Evolutionary conservation across 1,140 invertebrate genomes (phyloP).

Genomic region (Bombus confusus): DNA sequence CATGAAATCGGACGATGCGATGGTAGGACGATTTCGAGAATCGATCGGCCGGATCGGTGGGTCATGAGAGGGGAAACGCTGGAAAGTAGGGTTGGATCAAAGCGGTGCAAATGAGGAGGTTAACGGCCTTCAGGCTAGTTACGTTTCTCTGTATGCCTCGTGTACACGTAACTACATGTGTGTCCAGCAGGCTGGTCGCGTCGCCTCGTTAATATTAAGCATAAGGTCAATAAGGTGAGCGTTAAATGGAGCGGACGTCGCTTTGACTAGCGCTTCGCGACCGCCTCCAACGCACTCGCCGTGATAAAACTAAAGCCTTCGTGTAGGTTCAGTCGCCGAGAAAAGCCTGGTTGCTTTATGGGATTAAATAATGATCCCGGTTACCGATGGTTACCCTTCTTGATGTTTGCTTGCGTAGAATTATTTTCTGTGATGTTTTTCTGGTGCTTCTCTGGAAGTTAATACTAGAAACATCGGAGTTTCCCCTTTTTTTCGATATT

Average conservation of each 20-base stretch:
- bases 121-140: slow-evolving; percentile 61
- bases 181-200: slow-evolving; percentile 2
- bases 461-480: neutral
- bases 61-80: slow-evolving; percentile 17
- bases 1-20: slow-evolving; percentile 29
- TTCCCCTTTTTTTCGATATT: neutral
- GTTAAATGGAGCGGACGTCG: slow-evolving; percentile 41
- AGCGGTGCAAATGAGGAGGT: slow-evolving; percentile 70
- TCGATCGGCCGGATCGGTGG: slow-evolving; percentile 48
- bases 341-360: neutral
- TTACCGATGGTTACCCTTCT: neutral
- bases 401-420: neutral
- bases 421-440: neutral
- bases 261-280: neutral
- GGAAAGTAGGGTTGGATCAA: slow-evolving; percentile 68
- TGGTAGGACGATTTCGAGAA: slow-evolving; percentile 55
- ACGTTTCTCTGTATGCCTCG: slow-evolving; percentile 56
- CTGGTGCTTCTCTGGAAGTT: neutral
- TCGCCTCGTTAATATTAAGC: slow-evolving; percentile 49
- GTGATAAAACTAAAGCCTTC: neutral
- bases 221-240: slow-evolving; percentile 44
- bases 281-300: neutral
- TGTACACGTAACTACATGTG: slow-evolving; percentile 13
- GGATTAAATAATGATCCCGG: neutral
- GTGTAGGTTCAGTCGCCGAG: neutral